A percentile compares a stretch with the other conserved stretches of the same genome.
phyloP scores from a whole-genome alignment of 2,113 vertebrate genomes.

The Cercopithecus mona region DNA sequence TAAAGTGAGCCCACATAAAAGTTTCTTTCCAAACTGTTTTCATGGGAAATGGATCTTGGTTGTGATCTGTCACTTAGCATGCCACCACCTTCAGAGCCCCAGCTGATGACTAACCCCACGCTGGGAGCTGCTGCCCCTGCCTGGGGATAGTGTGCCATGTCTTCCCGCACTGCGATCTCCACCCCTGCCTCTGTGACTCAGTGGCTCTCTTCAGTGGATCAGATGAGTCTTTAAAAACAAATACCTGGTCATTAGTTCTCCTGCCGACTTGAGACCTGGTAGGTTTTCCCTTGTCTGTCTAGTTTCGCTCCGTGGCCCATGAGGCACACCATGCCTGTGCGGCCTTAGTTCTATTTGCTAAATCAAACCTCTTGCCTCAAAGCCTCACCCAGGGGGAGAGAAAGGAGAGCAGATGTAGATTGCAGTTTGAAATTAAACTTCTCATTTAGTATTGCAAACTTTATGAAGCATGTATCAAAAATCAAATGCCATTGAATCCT shows the following conservation, averaged over 20 bases:
- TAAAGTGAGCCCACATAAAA: neutral
- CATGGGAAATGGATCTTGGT: neutral
- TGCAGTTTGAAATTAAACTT: neutral
- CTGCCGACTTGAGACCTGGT: neutral
- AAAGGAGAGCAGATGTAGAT: neutral
- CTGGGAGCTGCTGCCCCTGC: neutral
- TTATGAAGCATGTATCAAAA: neutral
- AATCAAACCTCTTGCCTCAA: neutral
- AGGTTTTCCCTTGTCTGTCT: neutral
- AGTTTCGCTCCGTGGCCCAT: accelerated
- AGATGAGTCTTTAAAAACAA: neutral
- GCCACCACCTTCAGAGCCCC: neutral
- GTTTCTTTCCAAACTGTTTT: neutral
- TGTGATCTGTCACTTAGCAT: neutral
- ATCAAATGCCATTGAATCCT: neutral
- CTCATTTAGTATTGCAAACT: neutral
- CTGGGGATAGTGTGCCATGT: neutral
- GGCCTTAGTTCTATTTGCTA: neutral
- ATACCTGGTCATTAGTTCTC: neutral
- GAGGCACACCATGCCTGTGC: neutral
- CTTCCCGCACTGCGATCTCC: neutral
- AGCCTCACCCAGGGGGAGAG: neutral
- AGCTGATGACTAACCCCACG: neutral
- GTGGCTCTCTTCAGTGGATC: neutral
- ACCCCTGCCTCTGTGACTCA: neutral